Evolutionary conservation across 2,888 invertebrate genomes (phyloP), one percentile per base, ranked within the genome.

Genomic region (Ophion costatus): DNA sequence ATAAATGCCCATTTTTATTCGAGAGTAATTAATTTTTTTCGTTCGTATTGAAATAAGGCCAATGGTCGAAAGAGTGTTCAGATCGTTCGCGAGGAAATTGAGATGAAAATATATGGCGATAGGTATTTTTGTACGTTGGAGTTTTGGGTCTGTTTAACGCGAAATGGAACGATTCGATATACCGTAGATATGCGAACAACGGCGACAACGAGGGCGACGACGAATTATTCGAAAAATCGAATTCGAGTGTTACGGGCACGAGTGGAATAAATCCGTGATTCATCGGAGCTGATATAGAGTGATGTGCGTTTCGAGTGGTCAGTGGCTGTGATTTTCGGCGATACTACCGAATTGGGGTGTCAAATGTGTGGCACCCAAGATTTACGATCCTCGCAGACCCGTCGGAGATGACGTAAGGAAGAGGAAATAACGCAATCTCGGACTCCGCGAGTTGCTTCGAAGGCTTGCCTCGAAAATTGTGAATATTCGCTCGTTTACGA

Each of bases 361-460:
- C 63, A 75, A 84, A 81, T 74, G 51, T 14, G 56, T 63, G 69
- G 74, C 51, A 70, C 70, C 59, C 57, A 63, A 45, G 33, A 56
- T 77, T 42, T 56, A 56, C 14, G 64, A 79, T 57, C 57, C 56
- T 45, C 51, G 51, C 20, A 33, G 61, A 73, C 24, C 24, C 67
- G 84, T 51, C 73, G 74, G 70, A 67, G 74, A 78, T 42, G 70
- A 81, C 74, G 78, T 20, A 73, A 81, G 33, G 22, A 67, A 57
- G 84, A 71, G 42, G 42, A 56, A 66, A 4, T 17, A 57, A 59
- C 42, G 67, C 64, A 29, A 45, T 57, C 64, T 66, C 61, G 73
- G 74, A 74, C 80, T 77, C 69, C 20, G 63, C 63, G 38, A 24
- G 24, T 75, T 63, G 24, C n/a, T 51, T 64, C 38, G n/a, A 45